Evolutionary conservation across 1,140 invertebrate species (phyloP).

Genomic region (Habropoda laboriosa): DNA sequence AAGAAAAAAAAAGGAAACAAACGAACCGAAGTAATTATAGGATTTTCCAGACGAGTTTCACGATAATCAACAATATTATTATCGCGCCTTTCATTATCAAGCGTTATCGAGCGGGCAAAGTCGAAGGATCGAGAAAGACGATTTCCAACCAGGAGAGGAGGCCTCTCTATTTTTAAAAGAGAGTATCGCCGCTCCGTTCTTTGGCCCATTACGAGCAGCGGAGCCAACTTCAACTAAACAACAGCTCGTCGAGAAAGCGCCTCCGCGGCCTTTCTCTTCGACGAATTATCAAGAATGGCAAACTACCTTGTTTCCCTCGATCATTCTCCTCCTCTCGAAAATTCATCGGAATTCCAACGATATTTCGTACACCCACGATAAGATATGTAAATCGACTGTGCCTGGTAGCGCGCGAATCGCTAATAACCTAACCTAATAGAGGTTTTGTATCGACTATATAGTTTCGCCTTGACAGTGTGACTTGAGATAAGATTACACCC

Average conservation of each 20-base stretch:
- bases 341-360: background rate
- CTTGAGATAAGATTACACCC: conserved; percentile 30
- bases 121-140: conserved; percentile 24
- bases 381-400: background rate
- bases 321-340: background rate
- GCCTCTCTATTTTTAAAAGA: conserved; percentile 47
- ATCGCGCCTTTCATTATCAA: conserved; percentile 38
- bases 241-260: conserved; percentile 60
- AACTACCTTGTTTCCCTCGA: conserved; percentile 6
- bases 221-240: conserved; percentile 26
- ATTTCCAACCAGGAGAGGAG: conserved; percentile 9
- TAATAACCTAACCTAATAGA: background rate
- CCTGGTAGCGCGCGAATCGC: background rate
- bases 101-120: conserved; percentile 50
- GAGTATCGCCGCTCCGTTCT: conserved; percentile 22
- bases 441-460: background rate
- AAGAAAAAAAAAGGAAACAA: background rate
- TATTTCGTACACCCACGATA: too few relatives aligned
- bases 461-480: conserved; percentile 7
- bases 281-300: conserved; percentile 48
- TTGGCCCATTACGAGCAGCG: conserved; percentile 14
- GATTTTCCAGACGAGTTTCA: background rate
- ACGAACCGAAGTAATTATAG: background rate
- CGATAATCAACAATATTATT: conserved; percentile 18
- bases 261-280: conserved; percentile 59